Evolutionary conservation across 2,888 invertebrate genomes (phyloP).

Genomic region (Apamea epomidion): DNA sequence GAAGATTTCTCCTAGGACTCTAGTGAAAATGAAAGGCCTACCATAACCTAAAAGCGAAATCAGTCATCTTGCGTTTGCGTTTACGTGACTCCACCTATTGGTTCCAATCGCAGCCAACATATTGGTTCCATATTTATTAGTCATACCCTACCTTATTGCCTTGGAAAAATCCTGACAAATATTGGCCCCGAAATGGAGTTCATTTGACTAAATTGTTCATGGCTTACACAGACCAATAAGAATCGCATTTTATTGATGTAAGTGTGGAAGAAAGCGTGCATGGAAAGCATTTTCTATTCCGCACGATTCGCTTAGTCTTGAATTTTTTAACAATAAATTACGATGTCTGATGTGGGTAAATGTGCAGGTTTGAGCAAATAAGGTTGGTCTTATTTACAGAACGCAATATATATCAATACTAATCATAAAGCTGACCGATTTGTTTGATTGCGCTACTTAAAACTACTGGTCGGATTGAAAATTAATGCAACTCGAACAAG

Average conservation of each 20-base stretch:
- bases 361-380: slow-evolving; percentile 17
- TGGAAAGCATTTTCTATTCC: slow-evolving; percentile 44
- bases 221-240: slow-evolving; percentile 42
- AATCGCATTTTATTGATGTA: slow-evolving; percentile 46
- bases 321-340: slow-evolving; percentile 47
- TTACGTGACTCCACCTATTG: slow-evolving; percentile 55
- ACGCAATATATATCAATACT: not conserved
- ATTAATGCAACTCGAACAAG: slow-evolving; percentile 46
- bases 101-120: slow-evolving; percentile 49
- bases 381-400: slow-evolving; percentile 7
- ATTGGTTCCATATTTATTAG: slow-evolving; percentile 50
- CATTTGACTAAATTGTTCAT: slow-evolving; percentile 49
- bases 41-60: slow-evolving; percentile 45
- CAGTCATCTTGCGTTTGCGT: slow-evolving; percentile 38
- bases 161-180: slow-evolving; percentile 44
- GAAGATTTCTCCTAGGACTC: not conserved
- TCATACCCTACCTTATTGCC: slow-evolving; percentile 43
- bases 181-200: slow-evolving; percentile 43
- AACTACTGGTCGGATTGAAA: not conserved
- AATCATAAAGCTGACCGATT: not conserved
- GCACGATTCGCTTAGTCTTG: slow-evolving; percentile 27
- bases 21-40: not conserved
- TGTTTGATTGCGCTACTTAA: not conserved
- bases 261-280: slow-evolving; percentile 40
- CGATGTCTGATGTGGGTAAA: slow-evolving; percentile 12